phyloP scores from a whole-genome alignment of 2,113 vertebrate genomes.

The Tetraodon nigroviridis region DNA sequence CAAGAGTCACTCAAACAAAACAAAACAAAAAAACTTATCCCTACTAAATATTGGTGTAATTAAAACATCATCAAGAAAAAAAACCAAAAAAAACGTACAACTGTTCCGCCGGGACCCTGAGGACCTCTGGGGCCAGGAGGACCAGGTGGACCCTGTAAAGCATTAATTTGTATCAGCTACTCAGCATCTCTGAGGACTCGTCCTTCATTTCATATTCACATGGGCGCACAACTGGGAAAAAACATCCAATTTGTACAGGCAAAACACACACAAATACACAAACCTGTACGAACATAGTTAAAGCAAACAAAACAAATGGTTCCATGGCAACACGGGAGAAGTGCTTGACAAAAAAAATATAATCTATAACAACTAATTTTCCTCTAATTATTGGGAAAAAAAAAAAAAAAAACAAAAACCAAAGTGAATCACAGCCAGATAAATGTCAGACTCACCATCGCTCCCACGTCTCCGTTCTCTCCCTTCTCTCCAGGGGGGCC shows the following conservation, averaged over 20 bases:
- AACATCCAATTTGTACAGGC: neutral
- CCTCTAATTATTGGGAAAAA: too few relatives aligned
- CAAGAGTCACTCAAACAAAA: neutral
- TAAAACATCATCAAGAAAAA: neutral
- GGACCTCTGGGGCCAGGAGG: constrained; percentile 96
- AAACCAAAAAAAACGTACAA: constrained; percentile 77
- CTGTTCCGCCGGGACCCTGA: constrained; percentile 88
- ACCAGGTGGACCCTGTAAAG: constrained; percentile 89
- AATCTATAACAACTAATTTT: too few relatives aligned
- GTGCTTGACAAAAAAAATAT: too few relatives aligned
- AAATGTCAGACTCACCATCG: constrained; percentile 81
- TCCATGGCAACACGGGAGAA: too few relatives aligned
- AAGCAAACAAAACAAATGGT: too few relatives aligned
- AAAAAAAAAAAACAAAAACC: too few relatives aligned
- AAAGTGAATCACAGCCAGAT: too few relatives aligned
- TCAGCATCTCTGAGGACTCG: too few relatives aligned
- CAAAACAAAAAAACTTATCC: neutral
- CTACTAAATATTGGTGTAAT: neutral
- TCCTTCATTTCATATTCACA: neutral
- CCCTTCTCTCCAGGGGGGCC: constrained; percentile 97
- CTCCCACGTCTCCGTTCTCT: constrained; percentile 94
- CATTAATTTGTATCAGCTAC: neutral
- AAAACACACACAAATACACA: too few relatives aligned
- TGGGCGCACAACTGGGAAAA: neutral
- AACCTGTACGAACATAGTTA: too few relatives aligned